Conservation (phyloP, 2,888 invertebrate genomes). For the Ectobius pallidus region DNA sequence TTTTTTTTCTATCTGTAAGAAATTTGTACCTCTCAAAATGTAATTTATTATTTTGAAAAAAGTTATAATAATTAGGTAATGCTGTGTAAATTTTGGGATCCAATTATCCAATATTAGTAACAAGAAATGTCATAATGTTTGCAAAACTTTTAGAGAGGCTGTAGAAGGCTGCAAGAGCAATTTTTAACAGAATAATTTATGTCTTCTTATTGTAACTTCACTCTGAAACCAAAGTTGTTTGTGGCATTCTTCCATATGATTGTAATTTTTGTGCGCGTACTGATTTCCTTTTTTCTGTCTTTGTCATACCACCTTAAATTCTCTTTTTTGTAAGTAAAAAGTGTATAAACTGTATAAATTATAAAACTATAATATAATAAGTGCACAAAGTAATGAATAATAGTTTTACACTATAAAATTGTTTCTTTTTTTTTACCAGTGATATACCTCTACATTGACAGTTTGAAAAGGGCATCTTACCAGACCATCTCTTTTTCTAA, state of each 20-base stretch:
- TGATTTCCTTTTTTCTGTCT: not conserved
- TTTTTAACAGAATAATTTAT: no score
- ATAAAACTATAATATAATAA: conserved; percentile 28
- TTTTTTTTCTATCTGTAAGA: no score
- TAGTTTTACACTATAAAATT: not conserved
- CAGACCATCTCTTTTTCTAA: no score
- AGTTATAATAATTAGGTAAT: no score
- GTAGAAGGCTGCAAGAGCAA: no score
- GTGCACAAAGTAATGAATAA: not conserved
- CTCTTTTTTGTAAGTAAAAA: not conserved
- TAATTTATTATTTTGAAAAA: no score
- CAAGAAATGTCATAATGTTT: no score
- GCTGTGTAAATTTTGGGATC: no score
- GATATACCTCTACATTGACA: not conserved
- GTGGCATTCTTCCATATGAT: not conserved
- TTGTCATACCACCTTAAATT: not conserved
- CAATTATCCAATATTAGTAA: no score
- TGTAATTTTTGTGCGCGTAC: conserved; percentile 9
- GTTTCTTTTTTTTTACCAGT: not conserved
- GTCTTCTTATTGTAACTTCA: not conserved
- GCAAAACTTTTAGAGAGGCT: no score
- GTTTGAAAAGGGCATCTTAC: not conserved
- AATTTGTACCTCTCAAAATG: no score
- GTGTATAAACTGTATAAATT: conserved; percentile 24
- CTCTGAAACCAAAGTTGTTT: conserved; percentile 18